Base-by-base conservation (phyloP, 2,888 invertebrate genomes). In the Sphaerophoria rueppellii region DNA sequence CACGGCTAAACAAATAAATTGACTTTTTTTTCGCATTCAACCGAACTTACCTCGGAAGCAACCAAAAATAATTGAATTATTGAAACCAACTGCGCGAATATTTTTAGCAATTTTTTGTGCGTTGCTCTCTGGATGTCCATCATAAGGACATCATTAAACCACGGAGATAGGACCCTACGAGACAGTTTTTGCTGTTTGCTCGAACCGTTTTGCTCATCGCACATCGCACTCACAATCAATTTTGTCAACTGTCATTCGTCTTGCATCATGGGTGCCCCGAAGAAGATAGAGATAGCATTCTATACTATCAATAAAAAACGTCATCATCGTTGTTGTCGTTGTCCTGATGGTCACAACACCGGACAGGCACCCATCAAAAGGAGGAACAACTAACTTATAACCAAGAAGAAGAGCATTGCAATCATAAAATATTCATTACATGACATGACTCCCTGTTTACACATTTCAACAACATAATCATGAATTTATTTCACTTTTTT, bases 401-500 rank as follows among this genome's bases (percentile, higher is more conserved):
- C 32, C 24, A 63, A 70, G 61, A 32, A 54, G 5, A 58, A 37
- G 65, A 54, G 48, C 57, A 71, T 74, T 71, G 82, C 83, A 76
- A 85, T 85, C 85, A 85, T 85, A 85, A 85, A 85, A 85, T 85
- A 85, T 85, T 85, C 85, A 85, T 85, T 85, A 85, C 85, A 85
- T 85, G 85, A 85, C 85, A 85, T 85, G 85, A 85, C 85, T 85
- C 85, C 81, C 85, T 85, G 85, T 85, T 85, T 85, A 81, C 85
- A 85, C 85, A 85, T 85, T 85, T 81, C 81, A 85, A 85, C 85
- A 85, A 81, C 85, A 85, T 85, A 81, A 85, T 85, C 85, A 85
- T 85, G 85, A 85, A 81, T 85, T 85, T 81, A 85, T 85, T 85
- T 85, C 69, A 75, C 57, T 82, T 82, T 82, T 82, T 73, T 74